These are phyloP conservation scores for Apistogramma diplotaenia DNA, from an alignment of 2,113 vertebrate genomes.

Conservation along the genomic window DNA sequence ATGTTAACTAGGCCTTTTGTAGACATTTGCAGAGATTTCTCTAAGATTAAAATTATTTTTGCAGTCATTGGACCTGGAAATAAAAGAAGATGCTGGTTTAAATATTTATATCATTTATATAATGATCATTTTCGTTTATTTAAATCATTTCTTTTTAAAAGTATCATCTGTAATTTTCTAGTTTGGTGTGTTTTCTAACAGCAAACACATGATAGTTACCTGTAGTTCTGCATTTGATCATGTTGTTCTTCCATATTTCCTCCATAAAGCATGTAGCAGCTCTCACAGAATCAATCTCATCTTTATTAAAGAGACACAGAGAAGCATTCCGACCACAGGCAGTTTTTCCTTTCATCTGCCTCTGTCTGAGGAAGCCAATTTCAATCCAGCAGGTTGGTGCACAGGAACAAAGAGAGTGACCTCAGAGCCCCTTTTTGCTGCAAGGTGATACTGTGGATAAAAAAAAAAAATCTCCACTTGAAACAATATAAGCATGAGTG, in stretches of 20 bases:
- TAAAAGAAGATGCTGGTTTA: neutral
- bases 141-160: too few relatives aligned
- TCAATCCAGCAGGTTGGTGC: neutral
- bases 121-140: neutral
- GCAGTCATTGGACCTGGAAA: neutral
- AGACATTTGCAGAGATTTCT: constrained; percentile 1
- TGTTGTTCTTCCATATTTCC: neutral
- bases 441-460: constrained; percentile 5
- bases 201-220: neutral
- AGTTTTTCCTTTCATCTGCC: constrained; percentile 42
- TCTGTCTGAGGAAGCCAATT: constrained; percentile 15
- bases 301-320: constrained; percentile 43
- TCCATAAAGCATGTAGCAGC: neutral
- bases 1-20: constrained; percentile 28
- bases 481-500: neutral
- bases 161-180: neutral
- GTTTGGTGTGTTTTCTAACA: neutral
- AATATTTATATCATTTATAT: neutral
- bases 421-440: constrained; percentile 9
- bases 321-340: constrained; percentile 16
- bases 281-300: constrained; percentile 30
- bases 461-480: constrained; percentile 20
- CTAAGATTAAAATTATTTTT: neutral
- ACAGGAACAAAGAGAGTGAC: constrained; percentile 22
- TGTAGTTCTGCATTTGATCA: neutral